Base-by-base conservation (phyloP, 2,113 vertebrate species). In the Peromyscus californicus region DNA sequence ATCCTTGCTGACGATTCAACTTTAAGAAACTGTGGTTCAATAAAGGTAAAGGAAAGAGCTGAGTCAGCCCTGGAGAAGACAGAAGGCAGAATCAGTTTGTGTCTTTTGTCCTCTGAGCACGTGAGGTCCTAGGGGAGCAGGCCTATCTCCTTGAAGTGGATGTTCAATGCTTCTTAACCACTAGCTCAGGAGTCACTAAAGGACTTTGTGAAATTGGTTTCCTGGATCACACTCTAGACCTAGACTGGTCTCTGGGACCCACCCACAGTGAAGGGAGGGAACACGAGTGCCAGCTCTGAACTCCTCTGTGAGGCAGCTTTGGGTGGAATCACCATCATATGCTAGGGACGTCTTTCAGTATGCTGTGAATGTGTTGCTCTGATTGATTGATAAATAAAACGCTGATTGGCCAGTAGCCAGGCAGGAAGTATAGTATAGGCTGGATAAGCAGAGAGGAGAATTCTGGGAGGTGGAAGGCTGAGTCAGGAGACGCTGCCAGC, bases 1-100 rank as follows among this genome's bases (percentile, higher is more conserved):
- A 95, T 96, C 97, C 96, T 95, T 91, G 89, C 92, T 96, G 95
- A 97, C 72, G 79, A 96, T 45, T 87, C 94, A 95, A 83, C 78
- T 94, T 89, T 89, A 90, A 97, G 95, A 91, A 96, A 83, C 42
- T 89, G 63, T 63, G 63, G 82, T 91, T 97, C 97, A 93, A 85
- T 97, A 98, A 93, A 67, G 22, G 42, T 80, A 26, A 31, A 96
- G 33, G 78, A 91, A 63, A 63, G 75, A 57, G 59, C 65, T 76
- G 76, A 74, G 36, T 74, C 75, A 79, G 57, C 63, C 16, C 48
- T 79, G 76, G 61, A 74, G 78, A 93, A 82, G 82, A 63, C 16
- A 10, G 80, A 90, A 90, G 51, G 67, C 48, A 80, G 74, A 84
- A 61, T 48, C 48, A 86, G 17, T 90, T 29, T 76, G 36, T 29